These are phyloP conservation scores for Standfussiana lucernea DNA, from an alignment of 2,888 invertebrate species.

Conservation along the genomic window DNA sequence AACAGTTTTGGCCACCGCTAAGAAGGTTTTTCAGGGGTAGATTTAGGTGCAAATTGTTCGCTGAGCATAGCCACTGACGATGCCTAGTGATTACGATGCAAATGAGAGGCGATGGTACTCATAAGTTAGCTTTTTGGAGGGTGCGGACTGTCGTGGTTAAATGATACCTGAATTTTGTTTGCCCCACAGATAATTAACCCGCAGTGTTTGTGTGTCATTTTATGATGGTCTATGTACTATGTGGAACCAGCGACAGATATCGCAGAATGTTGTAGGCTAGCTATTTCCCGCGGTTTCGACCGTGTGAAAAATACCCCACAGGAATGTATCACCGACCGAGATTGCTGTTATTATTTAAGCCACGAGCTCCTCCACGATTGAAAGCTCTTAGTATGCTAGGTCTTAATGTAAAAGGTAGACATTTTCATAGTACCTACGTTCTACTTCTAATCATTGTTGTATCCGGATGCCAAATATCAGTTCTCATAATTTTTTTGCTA, in stretches of 20 bases:
- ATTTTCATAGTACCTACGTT: too few species aligned
- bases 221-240: background rate
- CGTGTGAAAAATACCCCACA: background rate
- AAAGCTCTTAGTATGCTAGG: too few species aligned
- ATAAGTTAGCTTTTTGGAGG: conserved; percentile 16
- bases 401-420: too few species aligned
- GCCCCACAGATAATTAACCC: background rate
- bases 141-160: background rate
- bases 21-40: conserved; percentile 4
- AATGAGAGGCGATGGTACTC: conserved; percentile 39
- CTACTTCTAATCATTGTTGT: background rate
- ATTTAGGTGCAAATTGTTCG: conserved; percentile 49
- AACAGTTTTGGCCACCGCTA: conserved; percentile 1
- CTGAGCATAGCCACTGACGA: conserved; percentile 26
- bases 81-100: conserved; percentile 49
- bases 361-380: too few species aligned
- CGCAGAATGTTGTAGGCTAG: background rate
- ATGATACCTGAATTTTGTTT: conserved; percentile 21
- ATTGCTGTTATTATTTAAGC: too few species aligned
- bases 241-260: background rate
- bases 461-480: too few species aligned
- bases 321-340: background rate
- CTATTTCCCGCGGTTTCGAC: background rate
- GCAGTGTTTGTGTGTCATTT: background rate
- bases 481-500: background rate